Conservation (phyloP, 1,140 invertebrate species). For the Trypoxylus dichotomus region DNA sequence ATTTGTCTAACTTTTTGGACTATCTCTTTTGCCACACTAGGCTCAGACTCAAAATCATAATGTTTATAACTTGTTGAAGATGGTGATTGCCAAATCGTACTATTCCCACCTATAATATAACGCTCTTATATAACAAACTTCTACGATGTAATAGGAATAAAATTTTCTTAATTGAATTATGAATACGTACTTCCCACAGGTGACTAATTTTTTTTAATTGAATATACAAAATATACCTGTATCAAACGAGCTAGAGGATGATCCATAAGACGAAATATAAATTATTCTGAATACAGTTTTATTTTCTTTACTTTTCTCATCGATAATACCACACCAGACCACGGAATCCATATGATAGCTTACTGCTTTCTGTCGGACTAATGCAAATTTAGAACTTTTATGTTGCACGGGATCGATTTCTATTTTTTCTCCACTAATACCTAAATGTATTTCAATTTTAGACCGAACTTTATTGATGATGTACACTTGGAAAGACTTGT, state of each 20-base stretch:
- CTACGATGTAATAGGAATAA: too few relatives aligned
- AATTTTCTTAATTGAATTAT: too few relatives aligned
- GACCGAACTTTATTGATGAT: slow-evolving; percentile 78
- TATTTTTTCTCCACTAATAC: slow-evolving; percentile 87
- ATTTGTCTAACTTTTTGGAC: slow-evolving; percentile 87
- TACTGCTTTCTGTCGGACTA: slow-evolving; percentile 69
- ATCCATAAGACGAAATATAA: slow-evolving; percentile 52
- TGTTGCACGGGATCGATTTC: slow-evolving; percentile 84
- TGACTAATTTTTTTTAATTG: slow-evolving; percentile 7
- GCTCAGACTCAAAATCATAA: slow-evolving; percentile 84
- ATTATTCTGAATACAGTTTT: slow-evolving; percentile 67
- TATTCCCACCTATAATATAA: slow-evolving; percentile 10
- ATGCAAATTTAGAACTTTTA: slow-evolving; percentile 71
- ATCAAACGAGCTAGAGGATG: slow-evolving; percentile 19
- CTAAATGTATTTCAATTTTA: slow-evolving; percentile 81
- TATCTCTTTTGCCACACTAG: slow-evolving; percentile 74
- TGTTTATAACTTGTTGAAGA: slow-evolving; percentile 71
- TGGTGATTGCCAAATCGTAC: slow-evolving; percentile 35
- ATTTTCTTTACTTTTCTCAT: slow-evolving; percentile 60
- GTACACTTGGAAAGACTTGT: slow-evolving; percentile 80
- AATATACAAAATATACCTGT: slow-evolving; percentile 43
- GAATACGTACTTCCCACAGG: too few relatives aligned
- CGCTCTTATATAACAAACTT: too few relatives aligned
- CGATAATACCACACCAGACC: slow-evolving; percentile 81
- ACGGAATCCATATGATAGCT: slow-evolving; percentile 83